A percentile compares a stretch with the other conserved stretches of the same genome.
Conservation (phyloP, 2,797 vertebrate species). For the Gymnothorax reevesii region DNA sequence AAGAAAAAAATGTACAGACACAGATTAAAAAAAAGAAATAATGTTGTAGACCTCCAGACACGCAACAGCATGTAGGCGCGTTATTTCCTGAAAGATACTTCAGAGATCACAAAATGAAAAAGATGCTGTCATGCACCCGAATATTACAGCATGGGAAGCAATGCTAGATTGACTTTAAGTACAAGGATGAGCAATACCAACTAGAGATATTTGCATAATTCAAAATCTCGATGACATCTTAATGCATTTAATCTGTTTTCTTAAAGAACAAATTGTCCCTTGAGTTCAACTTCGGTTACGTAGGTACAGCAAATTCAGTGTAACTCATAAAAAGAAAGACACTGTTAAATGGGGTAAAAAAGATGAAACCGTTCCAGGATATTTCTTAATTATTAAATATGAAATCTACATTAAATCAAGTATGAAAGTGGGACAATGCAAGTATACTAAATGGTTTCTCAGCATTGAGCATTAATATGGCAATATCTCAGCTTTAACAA, state of each 20-base stretch:
- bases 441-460: slow-evolving; percentile 16
- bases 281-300: slow-evolving; percentile 2
- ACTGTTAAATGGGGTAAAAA: not conserved
- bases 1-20: not conserved
- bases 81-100: not conserved
- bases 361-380: not conserved
- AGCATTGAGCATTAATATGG: not conserved
- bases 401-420: slow-evolving; percentile 1
- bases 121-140: too few species aligned
- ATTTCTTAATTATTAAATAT: slow-evolving; percentile 16
- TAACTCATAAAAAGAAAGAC: slow-evolving; percentile 13
- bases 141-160: not conserved
- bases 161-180: not conserved
- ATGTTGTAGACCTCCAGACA: not conserved
- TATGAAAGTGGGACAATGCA: not conserved
- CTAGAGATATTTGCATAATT: not conserved
- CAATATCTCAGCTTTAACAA: not conserved
- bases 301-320: slow-evolving; percentile 25
- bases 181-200: not conserved
- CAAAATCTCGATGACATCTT: slow-evolving; percentile 9
- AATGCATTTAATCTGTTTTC: slow-evolving; percentile 1
- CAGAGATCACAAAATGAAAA: not conserved
- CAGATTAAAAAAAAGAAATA: not conserved
- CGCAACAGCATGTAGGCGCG: not conserved
- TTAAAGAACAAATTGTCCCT: slow-evolving; percentile 22